Conservation (phyloP, 2,888 invertebrate species). For the Mylabris sibirica region DNA sequence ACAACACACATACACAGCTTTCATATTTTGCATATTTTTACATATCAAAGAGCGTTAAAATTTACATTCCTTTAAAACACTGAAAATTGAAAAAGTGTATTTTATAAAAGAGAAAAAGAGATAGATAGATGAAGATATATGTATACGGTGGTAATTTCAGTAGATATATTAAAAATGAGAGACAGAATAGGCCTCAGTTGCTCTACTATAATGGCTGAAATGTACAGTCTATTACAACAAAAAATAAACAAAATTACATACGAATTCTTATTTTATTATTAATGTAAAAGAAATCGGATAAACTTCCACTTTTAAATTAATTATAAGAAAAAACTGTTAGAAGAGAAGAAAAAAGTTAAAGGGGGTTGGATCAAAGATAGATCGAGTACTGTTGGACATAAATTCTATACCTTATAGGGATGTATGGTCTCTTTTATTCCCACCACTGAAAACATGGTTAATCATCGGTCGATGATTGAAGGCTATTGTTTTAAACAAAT, state of each 20-base stretch:
- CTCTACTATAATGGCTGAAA: constrained; percentile 46
- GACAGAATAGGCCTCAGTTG: constrained; percentile 30
- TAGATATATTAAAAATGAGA: constrained; percentile 37
- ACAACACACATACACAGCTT: constrained; percentile 38
- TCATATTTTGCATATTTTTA: constrained; percentile 60
- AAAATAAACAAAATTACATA: not conserved
- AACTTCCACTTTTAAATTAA: not conserved
- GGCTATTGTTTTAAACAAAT: constrained; percentile 19
- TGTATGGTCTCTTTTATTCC: constrained; percentile 5
- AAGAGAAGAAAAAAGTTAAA: not conserved
- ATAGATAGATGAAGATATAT: constrained; percentile 35
- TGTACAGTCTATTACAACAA: constrained; percentile 43
- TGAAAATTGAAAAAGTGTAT: constrained; percentile 38
- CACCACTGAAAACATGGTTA: no score
- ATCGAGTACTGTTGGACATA: not conserved
- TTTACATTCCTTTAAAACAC: constrained; percentile 54
- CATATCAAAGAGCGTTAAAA: constrained; percentile 54
- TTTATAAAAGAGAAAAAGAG: not conserved
- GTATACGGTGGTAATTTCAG: constrained; percentile 31
- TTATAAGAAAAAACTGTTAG: no score
- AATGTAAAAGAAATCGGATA: not conserved
- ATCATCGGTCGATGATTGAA: constrained; percentile 17
- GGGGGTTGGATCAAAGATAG: not conserved
- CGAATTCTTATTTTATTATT: not conserved
- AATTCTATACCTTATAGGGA: no score